A percentile compares a stretch with the other conserved stretches of the same genome.
These are phyloP conservation scores for Nixonia krombeini DNA, from an alignment of 1,140 invertebrate genomes.

Conservation along the genomic window DNA sequence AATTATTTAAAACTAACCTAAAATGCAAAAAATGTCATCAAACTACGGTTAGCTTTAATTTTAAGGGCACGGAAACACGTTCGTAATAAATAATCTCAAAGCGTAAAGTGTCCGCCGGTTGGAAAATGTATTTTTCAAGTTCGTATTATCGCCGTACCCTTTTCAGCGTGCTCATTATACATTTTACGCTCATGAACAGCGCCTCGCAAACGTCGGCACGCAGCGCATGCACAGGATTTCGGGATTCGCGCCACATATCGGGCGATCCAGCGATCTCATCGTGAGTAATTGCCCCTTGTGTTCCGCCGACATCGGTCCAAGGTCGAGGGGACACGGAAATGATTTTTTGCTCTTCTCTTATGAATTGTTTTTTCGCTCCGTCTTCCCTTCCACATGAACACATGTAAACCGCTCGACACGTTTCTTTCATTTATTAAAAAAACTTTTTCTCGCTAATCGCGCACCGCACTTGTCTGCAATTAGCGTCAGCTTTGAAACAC, in stretches of 20 bases:
- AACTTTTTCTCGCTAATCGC: too few relatives aligned
- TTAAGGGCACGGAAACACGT: too few relatives aligned
- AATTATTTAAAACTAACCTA: too few relatives aligned
- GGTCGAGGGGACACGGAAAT: conserved; percentile 31
- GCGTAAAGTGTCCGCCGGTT: too few relatives aligned
- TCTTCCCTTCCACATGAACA: too few relatives aligned
- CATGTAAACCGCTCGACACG: neutral
- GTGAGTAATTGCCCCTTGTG: conserved; percentile 49
- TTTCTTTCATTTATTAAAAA: too few relatives aligned
- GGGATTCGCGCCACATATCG: conserved; percentile 44
- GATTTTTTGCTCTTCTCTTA: conserved; percentile 33
- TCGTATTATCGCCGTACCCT: conserved; percentile 8
- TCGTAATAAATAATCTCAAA: too few relatives aligned
- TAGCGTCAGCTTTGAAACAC: too few relatives aligned
- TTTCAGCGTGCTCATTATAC: conserved; percentile 34
- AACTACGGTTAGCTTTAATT: too few relatives aligned
- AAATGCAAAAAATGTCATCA: conserved; percentile 32
- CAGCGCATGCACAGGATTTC: conserved; percentile 39
- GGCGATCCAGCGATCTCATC: conserved; percentile 45
- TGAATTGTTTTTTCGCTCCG: conserved; percentile 32
- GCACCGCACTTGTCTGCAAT: too few relatives aligned
- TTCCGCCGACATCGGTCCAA: conserved; percentile 44
- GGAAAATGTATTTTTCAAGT: too few relatives aligned
- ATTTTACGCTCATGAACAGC: conserved; percentile 26
- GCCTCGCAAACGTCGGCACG: conserved; percentile 38